Evolutionary conservation across 2,888 invertebrate species (phyloP).

Genomic region (Phortica okadai): DNA sequence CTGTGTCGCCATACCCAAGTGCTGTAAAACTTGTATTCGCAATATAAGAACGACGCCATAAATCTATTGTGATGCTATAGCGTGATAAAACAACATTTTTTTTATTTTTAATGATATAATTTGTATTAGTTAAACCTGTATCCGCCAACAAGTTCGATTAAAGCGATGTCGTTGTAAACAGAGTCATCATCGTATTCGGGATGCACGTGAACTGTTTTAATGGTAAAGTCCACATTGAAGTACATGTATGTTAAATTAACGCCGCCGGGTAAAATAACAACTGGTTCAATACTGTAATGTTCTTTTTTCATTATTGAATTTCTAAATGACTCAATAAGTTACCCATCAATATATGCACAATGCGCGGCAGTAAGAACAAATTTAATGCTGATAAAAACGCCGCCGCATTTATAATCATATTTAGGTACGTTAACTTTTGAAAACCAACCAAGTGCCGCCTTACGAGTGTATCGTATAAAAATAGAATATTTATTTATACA

Average conservation of each 20-base stretch:
- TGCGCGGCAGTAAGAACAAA: slow-evolving; percentile 23
- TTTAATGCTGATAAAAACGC: not conserved
- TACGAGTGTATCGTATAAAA: not conserved
- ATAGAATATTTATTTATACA: not conserved
- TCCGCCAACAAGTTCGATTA: not conserved
- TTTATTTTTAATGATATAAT: not conserved
- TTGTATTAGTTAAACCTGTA: not conserved
- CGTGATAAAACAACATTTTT: not conserved
- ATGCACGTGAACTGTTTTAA: not conserved
- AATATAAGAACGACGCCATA: slow-evolving; percentile 72
- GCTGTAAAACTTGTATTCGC: slow-evolving; percentile 76
- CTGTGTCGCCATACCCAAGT: slow-evolving; percentile 79
- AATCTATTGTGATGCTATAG: slow-evolving; percentile 75
- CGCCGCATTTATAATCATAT: slow-evolving; percentile 23
- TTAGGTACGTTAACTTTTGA: not conserved
- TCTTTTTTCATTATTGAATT: not conserved
- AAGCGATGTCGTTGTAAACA: slow-evolving; percentile 10
- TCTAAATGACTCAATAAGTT: not conserved
- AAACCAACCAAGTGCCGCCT: slow-evolving; percentile 21
- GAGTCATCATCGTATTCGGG: not conserved
- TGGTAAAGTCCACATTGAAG: not conserved
- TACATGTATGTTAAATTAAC: not conserved
- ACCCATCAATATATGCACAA: slow-evolving; percentile 21
- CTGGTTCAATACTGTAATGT: not conserved
- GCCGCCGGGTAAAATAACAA: not conserved